Evolutionary conservation across 2,888 invertebrate genomes (phyloP).

Genomic region (Agrochola macilenta): DNA sequence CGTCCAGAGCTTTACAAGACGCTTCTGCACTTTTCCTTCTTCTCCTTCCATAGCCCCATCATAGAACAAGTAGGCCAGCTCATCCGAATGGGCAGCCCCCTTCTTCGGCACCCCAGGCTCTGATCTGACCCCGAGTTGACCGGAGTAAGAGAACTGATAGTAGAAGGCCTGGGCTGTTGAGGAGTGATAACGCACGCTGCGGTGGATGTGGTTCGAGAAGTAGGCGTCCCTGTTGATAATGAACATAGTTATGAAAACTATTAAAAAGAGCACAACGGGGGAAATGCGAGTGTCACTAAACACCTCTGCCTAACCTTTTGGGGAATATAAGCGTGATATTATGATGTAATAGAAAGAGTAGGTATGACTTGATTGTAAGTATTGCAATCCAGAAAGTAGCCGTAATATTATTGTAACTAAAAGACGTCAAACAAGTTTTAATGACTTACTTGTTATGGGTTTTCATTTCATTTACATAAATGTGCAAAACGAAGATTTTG

Average conservation of each 20-base stretch:
- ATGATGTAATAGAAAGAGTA: background rate
- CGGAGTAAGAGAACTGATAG: constrained; percentile 83
- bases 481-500: background rate
- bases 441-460: background rate
- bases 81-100: constrained; percentile 86
- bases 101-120: constrained; percentile 76
- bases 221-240: constrained; percentile 80
- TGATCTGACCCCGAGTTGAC: constrained; percentile 75
- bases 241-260: background rate
- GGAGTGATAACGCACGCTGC: constrained; percentile 79
- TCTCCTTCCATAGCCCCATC: constrained; percentile 73
- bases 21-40: constrained; percentile 76
- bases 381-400: background rate
- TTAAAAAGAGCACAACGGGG: background rate
- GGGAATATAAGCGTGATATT: background rate
- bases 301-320: background rate
- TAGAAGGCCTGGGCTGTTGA: constrained; percentile 76
- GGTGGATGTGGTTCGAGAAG: constrained; percentile 81
- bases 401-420: background rate
- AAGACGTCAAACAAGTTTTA: background rate
- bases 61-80: constrained; percentile 82
- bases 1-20: constrained; percentile 80
- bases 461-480: too few species aligned
- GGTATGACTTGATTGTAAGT: background rate
- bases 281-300: background rate